phyloP scores from a whole-genome alignment of 2,888 invertebrate species.

The Perdita meconis region DNA sequence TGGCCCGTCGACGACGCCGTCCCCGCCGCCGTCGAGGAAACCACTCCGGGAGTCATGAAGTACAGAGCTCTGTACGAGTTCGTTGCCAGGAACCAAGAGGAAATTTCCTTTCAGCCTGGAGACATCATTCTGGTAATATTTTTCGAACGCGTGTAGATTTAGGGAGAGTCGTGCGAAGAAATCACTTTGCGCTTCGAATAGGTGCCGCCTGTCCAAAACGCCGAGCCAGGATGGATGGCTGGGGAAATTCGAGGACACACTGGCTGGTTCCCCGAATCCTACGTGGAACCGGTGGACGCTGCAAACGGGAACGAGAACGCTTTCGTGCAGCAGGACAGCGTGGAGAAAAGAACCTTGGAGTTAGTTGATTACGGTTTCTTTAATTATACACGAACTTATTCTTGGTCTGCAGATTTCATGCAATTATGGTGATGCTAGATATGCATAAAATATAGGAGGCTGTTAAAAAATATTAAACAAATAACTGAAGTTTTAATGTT shows the following conservation, averaged over 20 bases:
- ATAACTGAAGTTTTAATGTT: too few species aligned
- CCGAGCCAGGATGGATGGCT: conserved; percentile 99
- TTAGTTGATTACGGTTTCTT: conserved; percentile 79
- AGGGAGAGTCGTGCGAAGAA: too few species aligned
- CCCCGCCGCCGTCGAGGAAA: conserved; percentile 79
- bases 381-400: conserved; percentile 1
- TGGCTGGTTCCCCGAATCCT: conserved; percentile 99
- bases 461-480: too few species aligned
- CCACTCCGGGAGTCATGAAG: conserved; percentile 86
- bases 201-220: conserved; percentile 91
- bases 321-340: conserved; percentile 81
- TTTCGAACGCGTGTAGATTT: not conserved
- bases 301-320: conserved; percentile 82
- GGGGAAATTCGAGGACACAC: conserved; percentile 95
- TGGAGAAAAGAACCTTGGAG: conserved; percentile 85
- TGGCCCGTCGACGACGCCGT: conserved; percentile 85
- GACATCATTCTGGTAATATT: conserved; percentile 92
- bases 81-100: conserved; percentile 95
- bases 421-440: too few species aligned
- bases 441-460: too few species aligned
- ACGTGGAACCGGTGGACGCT: conserved; percentile 91
- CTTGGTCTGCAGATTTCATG: too few species aligned
- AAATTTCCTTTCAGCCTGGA: conserved; percentile 96
- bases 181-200: conserved; percentile 67
- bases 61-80: conserved; percentile 98